Conservation (phyloP, 2,888 invertebrate genomes). For the Chymomyza amoena region DNA sequence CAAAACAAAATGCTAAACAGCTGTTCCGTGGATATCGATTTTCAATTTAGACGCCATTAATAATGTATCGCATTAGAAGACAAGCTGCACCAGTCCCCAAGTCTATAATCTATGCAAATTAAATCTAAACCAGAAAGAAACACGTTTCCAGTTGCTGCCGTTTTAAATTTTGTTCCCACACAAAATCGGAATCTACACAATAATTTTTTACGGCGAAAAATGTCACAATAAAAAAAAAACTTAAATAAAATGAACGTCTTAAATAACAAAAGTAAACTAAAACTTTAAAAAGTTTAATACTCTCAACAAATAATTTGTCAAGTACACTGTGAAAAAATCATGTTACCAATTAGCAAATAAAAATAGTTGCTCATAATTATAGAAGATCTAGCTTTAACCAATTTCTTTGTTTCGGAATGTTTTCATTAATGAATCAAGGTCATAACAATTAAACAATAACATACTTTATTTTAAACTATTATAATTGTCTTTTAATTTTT, state of each 20-base stretch:
- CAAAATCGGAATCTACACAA: conserved; percentile 25
- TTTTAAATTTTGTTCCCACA: conserved; percentile 52
- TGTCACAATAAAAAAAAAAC: conserved; percentile 40
- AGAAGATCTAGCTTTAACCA: no score
- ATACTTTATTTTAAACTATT: no score
- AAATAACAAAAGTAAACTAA: conserved; percentile 8
- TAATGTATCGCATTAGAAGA: not conserved
- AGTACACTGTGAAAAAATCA: no score
- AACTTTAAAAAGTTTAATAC: not conserved
- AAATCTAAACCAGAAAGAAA: not conserved
- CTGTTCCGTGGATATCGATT: not conserved
- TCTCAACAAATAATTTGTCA: no score
- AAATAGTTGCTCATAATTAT: no score
- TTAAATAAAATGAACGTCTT: not conserved
- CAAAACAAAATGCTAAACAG: conserved; percentile 24
- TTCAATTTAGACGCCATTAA: not conserved
- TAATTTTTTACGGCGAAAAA: conserved; percentile 13
- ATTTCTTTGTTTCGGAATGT: no score
- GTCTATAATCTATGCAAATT: conserved; percentile 25
- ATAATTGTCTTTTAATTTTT: no score
- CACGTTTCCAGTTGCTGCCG: conserved; percentile 15
- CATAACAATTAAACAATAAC: no score
- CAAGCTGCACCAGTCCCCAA: not conserved
- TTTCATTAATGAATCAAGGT: no score
- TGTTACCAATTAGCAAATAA: no score